phyloP scores from a whole-genome alignment of 2,113 vertebrate species.

The Pleuronectes platessa region DNA sequence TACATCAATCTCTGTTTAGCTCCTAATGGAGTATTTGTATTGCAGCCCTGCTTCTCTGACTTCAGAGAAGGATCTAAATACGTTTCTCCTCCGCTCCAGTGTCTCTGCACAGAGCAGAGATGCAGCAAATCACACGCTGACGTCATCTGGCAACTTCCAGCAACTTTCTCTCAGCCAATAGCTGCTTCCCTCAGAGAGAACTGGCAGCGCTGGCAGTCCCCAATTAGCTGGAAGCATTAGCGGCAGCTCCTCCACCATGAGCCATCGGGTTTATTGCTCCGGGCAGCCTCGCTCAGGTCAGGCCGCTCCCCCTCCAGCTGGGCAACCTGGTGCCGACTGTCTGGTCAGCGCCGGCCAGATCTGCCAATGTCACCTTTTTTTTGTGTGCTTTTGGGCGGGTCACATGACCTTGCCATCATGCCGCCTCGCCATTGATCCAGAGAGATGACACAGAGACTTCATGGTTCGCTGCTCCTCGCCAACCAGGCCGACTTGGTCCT shows the following conservation, averaged over 20 bases:
- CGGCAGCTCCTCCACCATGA: conserved; percentile 12
- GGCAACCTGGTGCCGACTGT: conserved; percentile 48
- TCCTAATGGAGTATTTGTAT: background rate
- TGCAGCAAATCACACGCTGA: conserved; percentile 30
- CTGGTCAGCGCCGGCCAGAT: conserved; percentile 17
- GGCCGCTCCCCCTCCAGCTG: conserved; percentile 35
- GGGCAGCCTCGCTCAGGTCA: conserved; percentile 34
- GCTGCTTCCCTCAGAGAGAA: conserved; percentile 15
- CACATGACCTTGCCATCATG: conserved; percentile 33
- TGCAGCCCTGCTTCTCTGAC: background rate
- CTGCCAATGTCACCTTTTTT: conserved; percentile 62
- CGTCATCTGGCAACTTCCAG: conserved; percentile 41
- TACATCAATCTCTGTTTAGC: background rate
- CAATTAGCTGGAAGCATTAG: conserved; percentile 45
- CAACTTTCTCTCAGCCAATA: conserved; percentile 20
- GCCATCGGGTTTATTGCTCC: conserved; percentile 8
- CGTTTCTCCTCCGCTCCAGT: background rate
- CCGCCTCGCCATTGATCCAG: conserved; percentile 46
- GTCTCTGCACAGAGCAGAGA: conserved; percentile 18
- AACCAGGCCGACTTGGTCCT: background rate
- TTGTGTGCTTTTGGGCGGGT: conserved; percentile 4
- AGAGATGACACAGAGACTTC: conserved; percentile 36
- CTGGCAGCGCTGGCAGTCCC: conserved; percentile 19
- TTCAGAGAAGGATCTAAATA: background rate
- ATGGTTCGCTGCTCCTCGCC: conserved; percentile 40